Conservation (phyloP, 2,113 vertebrate species). For the Oncorhynchus keta region DNA sequence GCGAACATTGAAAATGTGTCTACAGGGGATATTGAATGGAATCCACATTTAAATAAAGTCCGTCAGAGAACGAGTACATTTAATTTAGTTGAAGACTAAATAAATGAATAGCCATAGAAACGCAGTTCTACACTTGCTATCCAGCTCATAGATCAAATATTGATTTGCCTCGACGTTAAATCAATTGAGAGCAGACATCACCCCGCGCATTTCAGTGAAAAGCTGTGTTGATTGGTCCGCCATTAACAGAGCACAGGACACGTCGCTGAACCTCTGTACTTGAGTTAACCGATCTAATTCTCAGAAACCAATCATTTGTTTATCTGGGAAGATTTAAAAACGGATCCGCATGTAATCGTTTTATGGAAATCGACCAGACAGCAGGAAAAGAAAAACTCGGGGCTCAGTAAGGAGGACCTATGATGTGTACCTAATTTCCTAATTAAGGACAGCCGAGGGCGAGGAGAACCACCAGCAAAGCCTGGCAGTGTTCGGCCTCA, state of each 20-base stretch:
- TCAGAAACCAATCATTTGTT: slow-evolving; percentile 68
- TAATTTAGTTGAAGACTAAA: too few species aligned
- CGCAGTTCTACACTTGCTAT: not conserved
- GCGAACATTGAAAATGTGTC: too few species aligned
- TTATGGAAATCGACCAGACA: slow-evolving; percentile 73
- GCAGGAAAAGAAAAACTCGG: slow-evolving; percentile 55
- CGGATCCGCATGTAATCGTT: slow-evolving; percentile 84
- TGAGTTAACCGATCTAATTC: slow-evolving; percentile 67
- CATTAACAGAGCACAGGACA: slow-evolving; percentile 62
- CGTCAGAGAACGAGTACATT: too few species aligned
- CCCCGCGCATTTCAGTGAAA: slow-evolving; percentile 33
- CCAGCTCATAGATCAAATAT: not conserved
- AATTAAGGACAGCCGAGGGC: slow-evolving; percentile 75
- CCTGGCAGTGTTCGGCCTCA: slow-evolving; percentile 52
- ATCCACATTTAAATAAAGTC: too few species aligned
- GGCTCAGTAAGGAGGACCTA: slow-evolving; percentile 77
- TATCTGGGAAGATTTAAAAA: slow-evolving; percentile 72
- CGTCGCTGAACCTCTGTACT: slow-evolving; percentile 68
- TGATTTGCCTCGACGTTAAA: slow-evolving; percentile 36
- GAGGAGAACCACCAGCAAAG: slow-evolving; percentile 79
- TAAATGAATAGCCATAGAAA: too few species aligned
- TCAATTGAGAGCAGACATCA: slow-evolving; percentile 57
- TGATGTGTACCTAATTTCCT: slow-evolving; percentile 76
- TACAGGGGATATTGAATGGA: too few species aligned
- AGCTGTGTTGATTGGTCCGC: slow-evolving; percentile 68